A percentile compares a stretch with the other conserved stretches of the same genome.
Evolutionary conservation across 2,797 vertebrate species (phyloP).

Genomic region (Triplophysa bombifrons): DNA sequence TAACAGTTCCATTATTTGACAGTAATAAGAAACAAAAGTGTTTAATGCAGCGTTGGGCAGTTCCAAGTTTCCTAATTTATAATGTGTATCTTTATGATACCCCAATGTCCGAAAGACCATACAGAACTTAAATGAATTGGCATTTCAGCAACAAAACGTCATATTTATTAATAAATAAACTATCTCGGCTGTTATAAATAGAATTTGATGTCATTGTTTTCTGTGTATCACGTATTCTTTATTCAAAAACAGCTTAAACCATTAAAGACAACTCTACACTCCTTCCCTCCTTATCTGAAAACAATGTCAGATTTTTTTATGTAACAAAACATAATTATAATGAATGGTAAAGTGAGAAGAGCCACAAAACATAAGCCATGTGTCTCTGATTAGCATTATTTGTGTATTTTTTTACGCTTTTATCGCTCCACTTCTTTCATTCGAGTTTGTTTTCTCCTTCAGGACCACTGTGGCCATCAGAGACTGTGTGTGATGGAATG

Average conservation of each 20-base stretch:
- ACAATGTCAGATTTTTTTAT: too few species aligned
- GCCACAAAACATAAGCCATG: neutral
- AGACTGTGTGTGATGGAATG: slow-evolving; percentile 30
- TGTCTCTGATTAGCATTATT: slow-evolving; percentile 21
- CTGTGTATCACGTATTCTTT: neutral
- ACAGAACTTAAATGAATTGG: too few species aligned
- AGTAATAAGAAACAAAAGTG: neutral
- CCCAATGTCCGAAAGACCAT: neutral
- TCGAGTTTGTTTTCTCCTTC: slow-evolving; percentile 15
- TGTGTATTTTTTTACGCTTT: slow-evolving; percentile 25
- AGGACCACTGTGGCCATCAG: slow-evolving; percentile 33
- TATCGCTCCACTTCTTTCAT: slow-evolving; percentile 49
- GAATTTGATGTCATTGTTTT: neutral
- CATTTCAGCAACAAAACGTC: neutral
- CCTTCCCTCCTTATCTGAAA: too few species aligned
- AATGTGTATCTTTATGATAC: too few species aligned
- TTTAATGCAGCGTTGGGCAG: neutral
- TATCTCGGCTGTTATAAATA: neutral
- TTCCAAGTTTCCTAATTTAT: neutral
- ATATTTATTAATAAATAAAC: neutral
- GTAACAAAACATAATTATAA: neutral
- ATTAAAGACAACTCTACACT: too few species aligned
- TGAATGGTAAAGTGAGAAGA: neutral
- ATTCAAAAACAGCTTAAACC: neutral
- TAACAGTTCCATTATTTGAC: neutral